phyloP scores from a whole-genome alignment of 2,113 vertebrate genomes.

The Ailurus styani region DNA sequence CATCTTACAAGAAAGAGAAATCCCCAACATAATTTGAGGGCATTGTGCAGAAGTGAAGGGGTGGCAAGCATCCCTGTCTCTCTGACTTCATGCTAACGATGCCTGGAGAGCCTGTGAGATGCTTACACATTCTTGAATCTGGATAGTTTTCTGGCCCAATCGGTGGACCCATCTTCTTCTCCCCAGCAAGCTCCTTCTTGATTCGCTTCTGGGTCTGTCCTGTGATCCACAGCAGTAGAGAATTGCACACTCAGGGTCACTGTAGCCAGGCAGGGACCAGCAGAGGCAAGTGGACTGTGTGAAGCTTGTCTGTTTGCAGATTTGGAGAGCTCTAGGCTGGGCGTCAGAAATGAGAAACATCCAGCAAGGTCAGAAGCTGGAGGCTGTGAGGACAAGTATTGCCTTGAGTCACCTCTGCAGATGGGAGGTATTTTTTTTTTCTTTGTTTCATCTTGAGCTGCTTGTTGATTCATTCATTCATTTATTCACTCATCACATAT shows the following conservation, averaged over 20 bases:
- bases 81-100: background rate
- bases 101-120: background rate
- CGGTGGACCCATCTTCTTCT: background rate
- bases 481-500: background rate
- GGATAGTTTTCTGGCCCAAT: background rate
- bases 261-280: background rate
- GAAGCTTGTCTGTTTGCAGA: background rate
- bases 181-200: background rate
- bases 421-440: background rate
- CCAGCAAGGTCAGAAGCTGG: background rate
- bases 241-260: background rate
- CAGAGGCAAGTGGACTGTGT: background rate
- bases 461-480: background rate
- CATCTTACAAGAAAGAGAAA: background rate
- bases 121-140: background rate
- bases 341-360: background rate
- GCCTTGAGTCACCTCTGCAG: background rate
- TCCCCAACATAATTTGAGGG: background rate
- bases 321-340: background rate
- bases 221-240: background rate
- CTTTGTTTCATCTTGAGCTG: background rate
- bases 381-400: background rate
- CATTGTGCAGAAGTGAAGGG: accelerated
- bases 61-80: background rate
- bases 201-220: background rate